Evolutionary conservation across 2,797 vertebrate genomes (phyloP), one percentile per base, ranked within the genome.

Genomic region (Microtus obscurus): DNA sequence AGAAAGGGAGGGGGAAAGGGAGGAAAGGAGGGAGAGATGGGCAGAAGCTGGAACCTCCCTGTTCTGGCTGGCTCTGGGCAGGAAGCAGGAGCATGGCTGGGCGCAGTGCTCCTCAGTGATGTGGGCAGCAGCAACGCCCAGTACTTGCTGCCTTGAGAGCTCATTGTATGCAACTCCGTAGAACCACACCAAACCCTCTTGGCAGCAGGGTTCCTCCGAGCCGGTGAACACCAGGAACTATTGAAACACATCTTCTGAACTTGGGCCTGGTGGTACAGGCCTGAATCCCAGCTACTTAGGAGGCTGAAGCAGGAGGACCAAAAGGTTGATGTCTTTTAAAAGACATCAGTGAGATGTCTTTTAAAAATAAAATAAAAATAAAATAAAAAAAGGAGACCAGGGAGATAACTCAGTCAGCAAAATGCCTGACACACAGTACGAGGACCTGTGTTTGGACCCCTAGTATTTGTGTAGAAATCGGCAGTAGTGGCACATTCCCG

Each of bases 11-110:
- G 12, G 31, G 23, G 40, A 5, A 31, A 16, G 31, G 6, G 25
- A 7, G 5, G 69, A 1, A 53, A 5, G 25, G 10, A 40, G 14
- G n/a, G n/a, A n/a, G 31, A 17, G 21, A 17, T 45, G n/a, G 25
- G 0, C 40, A 23, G 17, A 34, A 2, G 34, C 10, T 83, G 16
- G 12, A 11, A 17, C 23, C 6, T 1, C 0, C 27, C 7, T 25
- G 19, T 10, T 27, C 45, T 0, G 51, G 27, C 16, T 71, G 67
- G 89, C n/a, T 65, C 0, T 77, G 25, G 14, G 10, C 16, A 4
- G 37, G 43, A 88, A 34, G 56, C n/a, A 51, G 74, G 23, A 13
- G 40, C 27, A 8, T 31, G n/a, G 7, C 2, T 51, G 59, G 53
- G n/a, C n/a, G 40, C 69, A 65, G 29, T 3, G 17, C 12, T 37